Evolutionary conservation across 1,140 invertebrate species (phyloP).

Genomic region (Drosophila ficusphila): DNA sequence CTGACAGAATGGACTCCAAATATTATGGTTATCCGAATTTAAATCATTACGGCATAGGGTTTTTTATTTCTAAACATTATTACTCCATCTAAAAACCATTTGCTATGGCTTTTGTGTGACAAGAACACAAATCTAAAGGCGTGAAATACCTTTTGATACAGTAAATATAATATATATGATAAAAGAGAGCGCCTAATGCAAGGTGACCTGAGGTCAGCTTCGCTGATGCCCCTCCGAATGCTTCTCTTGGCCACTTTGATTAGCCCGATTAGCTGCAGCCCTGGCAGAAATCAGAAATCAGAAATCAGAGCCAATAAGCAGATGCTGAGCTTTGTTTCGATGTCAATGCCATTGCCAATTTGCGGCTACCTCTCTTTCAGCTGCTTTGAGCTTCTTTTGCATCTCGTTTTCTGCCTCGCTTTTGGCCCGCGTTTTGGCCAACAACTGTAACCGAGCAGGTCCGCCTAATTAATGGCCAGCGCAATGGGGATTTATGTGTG

Average conservation of each 20-base stretch:
- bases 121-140: no score
- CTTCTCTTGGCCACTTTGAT: conserved; percentile 2
- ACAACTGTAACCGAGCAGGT: conserved; percentile 65
- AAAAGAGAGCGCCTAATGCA: no score
- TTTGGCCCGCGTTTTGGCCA: conserved; percentile 20
- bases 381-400: not conserved
- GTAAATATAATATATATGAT: no score
- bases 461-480: conserved; percentile 48
- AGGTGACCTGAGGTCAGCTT: conserved; percentile 6
- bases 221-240: not conserved
- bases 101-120: no score
- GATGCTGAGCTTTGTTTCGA: conserved; percentile 33
- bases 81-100: no score
- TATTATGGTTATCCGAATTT: no score
- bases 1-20: no score
- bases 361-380: conserved; percentile 7
- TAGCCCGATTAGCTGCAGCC: conserved; percentile 13
- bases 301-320: conserved; percentile 21
- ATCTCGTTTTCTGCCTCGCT: conserved; percentile 1
- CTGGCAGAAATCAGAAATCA: no score
- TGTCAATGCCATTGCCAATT: conserved; percentile 71
- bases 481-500: conserved; percentile 43
- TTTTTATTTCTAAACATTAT: no score
- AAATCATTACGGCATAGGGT: no score
- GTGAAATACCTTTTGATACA: no score